phyloP scores from a whole-genome alignment of 2,113 vertebrate species.

The Calypte anna region DNA sequence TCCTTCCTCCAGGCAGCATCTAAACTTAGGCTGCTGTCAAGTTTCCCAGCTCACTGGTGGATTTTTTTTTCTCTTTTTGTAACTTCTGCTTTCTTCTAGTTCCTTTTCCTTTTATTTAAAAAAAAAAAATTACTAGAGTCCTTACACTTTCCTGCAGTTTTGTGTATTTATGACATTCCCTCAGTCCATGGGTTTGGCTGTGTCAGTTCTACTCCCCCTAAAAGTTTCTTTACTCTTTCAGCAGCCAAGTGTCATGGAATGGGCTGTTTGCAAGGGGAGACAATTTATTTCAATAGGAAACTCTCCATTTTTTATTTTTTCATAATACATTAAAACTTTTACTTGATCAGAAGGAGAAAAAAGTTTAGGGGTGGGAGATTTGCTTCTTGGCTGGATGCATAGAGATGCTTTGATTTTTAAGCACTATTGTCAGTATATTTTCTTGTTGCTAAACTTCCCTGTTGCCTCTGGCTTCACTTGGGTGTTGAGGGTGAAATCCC shows the following conservation, averaged over 20 bases:
- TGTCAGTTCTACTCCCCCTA: neutral
- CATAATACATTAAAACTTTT: neutral
- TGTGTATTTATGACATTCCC: neutral
- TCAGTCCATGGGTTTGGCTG: accelerated
- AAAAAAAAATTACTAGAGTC: no score
- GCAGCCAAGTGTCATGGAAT: accelerated
- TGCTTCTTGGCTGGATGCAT: neutral
- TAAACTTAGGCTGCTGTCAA: neutral
- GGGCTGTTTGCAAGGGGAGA: neutral
- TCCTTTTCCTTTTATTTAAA: neutral
- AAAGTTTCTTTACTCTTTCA: neutral
- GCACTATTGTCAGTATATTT: neutral
- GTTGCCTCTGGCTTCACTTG: neutral
- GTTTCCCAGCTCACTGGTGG: neutral
- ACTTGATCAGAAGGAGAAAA: neutral
- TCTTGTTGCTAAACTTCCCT: neutral
- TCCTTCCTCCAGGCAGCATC: neutral
- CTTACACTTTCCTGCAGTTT: neutral
- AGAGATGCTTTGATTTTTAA: neutral
- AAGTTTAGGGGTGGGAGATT: neutral
- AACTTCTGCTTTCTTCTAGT: neutral
- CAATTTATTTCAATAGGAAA: neutral
- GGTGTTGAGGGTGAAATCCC: neutral
- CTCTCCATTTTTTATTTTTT: no score
- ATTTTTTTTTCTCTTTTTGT: neutral